Percentiles rank a stretch among this genome's conserved stretches.
phyloP scores from a whole-genome alignment of 1,140 invertebrate species.

The Yoshiicerus persimilis region DNA sequence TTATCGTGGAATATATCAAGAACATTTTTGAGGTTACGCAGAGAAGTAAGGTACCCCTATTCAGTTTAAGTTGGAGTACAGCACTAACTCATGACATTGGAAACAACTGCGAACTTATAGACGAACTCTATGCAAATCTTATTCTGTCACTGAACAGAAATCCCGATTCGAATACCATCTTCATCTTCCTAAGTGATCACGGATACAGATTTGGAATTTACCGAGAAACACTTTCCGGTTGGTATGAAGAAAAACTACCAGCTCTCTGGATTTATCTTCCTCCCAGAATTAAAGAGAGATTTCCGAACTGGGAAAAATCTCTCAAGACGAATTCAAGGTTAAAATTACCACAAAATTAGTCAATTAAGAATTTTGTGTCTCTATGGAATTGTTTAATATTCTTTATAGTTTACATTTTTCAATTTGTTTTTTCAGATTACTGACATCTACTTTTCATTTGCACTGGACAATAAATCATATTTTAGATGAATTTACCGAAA shows the following conservation, averaged over 20 bases:
- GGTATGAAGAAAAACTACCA: constrained; percentile 62
- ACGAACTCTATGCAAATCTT: neutral
- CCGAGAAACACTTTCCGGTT: constrained; percentile 58
- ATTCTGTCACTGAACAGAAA: neutral
- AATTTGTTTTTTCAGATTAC: constrained; percentile 4
- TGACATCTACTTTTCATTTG: constrained; percentile 9
- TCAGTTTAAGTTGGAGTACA: neutral
- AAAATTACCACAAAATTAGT: neutral
- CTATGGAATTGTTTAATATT: neutral
- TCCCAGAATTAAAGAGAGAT: constrained; percentile 53
- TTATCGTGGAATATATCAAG: neutral
- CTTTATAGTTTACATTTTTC: constrained; percentile 41
- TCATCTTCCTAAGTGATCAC: neutral
- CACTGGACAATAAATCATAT: constrained; percentile 2
- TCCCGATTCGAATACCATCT: neutral
- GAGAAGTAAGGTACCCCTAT: neutral
- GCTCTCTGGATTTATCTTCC: constrained; percentile 59
- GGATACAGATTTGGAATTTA: constrained; percentile 48
- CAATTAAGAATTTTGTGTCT: too few relatives aligned
- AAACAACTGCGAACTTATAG: neutral
- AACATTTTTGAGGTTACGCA: neutral
- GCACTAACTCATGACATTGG: neutral
- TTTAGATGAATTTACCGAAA: neutral
- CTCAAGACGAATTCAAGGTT: neutral
- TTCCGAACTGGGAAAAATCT: constrained; percentile 50